These are phyloP conservation scores for Spermophilus dauricus DNA, from an alignment of 2,113 vertebrate species.

Conservation along the genomic window DNA sequence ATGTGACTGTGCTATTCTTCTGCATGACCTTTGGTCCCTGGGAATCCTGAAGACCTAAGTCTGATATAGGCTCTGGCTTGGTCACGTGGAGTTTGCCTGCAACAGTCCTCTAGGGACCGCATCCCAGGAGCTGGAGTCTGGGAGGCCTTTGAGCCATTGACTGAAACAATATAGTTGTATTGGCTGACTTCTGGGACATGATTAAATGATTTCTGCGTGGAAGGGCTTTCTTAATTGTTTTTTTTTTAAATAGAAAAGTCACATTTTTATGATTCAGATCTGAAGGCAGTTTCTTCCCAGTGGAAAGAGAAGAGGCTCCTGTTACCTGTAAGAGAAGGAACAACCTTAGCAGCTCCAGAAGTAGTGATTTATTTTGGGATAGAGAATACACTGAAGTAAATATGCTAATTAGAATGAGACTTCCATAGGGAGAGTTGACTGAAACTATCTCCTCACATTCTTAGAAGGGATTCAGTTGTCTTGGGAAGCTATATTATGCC, in stretches of 20 bases:
- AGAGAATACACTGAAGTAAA: not conserved
- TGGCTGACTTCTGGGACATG: not conserved
- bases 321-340: constrained; percentile 10
- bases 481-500: not conserved
- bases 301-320: constrained; percentile 6
- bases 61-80: not conserved
- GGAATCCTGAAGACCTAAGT: not conserved
- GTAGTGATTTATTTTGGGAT: not conserved
- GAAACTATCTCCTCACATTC: not conserved
- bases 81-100: not conserved
- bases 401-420: not conserved
- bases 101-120: not conserved
- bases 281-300: constrained; percentile 2
- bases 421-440: not conserved
- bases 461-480: not conserved
- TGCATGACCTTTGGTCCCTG: not conserved
- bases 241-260: constrained; percentile 12
- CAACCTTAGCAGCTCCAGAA: not conserved
- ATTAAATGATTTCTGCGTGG: not conserved
- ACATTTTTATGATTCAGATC: constrained; percentile 41
- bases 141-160: not conserved
- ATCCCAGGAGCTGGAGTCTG: not conserved
- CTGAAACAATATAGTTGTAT: not conserved
- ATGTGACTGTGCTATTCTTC: not conserved
- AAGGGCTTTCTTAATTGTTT: not conserved